Conservation (phyloP, 2,113 vertebrate genomes). For the Oxyruncus cristatus region DNA sequence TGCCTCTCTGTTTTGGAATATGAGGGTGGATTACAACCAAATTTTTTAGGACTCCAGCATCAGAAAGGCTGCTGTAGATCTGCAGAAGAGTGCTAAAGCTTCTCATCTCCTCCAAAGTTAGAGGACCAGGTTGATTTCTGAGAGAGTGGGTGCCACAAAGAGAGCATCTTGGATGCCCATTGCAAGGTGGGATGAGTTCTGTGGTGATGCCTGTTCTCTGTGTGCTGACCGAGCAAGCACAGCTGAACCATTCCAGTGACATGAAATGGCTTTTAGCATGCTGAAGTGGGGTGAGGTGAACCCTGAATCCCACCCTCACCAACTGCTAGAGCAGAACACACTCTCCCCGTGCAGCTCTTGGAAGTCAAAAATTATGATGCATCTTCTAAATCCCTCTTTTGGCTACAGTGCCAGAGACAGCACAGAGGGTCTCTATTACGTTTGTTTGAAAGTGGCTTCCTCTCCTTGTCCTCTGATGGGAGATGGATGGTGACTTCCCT, state of each 20-base stretch:
- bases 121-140: not conserved
- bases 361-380: accelerated
- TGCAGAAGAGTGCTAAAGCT: not conserved
- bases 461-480: not conserved
- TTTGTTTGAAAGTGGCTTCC: not conserved
- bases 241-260: not conserved
- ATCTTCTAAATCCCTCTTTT: not conserved
- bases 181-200: not conserved
- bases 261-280: not conserved
- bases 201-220: not conserved
- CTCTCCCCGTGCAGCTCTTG: not conserved
- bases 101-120: not conserved
- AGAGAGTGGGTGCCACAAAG: not conserved
- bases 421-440: accelerated
- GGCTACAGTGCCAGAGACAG: not conserved
- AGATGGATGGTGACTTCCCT: not conserved
- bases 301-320: not conserved
- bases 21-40: not conserved
- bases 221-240: not conserved
- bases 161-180: not conserved
- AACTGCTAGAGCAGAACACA: accelerated
- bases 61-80: not conserved
- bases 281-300: not conserved
- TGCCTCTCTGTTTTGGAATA: not conserved
- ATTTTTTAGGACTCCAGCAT: not conserved